Conservation (phyloP, 2,797 vertebrate species). For the Crax fasciolata region DNA sequence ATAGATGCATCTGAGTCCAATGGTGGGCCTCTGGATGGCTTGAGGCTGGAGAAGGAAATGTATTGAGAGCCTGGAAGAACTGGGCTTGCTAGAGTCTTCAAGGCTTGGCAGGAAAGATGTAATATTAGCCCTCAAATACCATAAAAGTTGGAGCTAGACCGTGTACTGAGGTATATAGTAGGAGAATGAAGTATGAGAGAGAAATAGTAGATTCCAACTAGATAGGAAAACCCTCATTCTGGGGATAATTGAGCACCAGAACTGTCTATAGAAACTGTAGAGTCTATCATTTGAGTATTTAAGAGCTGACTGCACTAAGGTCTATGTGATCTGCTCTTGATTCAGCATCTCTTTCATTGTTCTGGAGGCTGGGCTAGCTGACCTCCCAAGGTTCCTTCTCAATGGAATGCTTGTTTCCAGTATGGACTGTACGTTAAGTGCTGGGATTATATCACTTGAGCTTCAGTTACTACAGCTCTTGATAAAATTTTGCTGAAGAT, state of each 20-base stretch:
- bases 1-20: not conserved
- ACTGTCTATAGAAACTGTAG: not conserved
- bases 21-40: not conserved
- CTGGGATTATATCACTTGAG: not conserved
- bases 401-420: not conserved
- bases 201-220: not conserved
- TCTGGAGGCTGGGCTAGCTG: not conserved
- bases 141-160: not conserved
- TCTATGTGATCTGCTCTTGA: not conserved
- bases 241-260: not conserved
- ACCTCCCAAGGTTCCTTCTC: not conserved
- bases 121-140: not conserved
- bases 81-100: not conserved
- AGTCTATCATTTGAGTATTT: not conserved
- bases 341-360: not conserved
- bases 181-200: not conserved
- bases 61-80: not conserved
- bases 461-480: not conserved
- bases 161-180: not conserved
- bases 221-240: not conserved
- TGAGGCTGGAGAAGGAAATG: not conserved
- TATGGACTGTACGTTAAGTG: not conserved
- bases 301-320: not conserved
- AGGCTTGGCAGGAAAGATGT: not conserved
- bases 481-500: not conserved